Evolutionary conservation across 23 tunicate genomes (phyloP).

Genomic region (Pegea sp.): DNA sequence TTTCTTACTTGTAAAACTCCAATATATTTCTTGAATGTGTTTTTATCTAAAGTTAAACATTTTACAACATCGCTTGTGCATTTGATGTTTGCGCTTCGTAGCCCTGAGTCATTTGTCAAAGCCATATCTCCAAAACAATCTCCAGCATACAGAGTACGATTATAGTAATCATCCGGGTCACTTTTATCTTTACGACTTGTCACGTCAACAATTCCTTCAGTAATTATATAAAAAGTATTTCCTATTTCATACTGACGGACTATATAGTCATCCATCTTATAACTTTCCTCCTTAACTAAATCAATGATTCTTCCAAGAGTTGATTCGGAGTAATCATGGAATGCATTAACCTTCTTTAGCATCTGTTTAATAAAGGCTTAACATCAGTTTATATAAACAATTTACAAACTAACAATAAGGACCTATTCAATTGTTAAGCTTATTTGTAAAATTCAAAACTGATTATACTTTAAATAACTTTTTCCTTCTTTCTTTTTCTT

Average conservation of each 20-base stretch:
- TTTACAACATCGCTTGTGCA: constrained; percentile 20
- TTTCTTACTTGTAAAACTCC: constrained; percentile 7
- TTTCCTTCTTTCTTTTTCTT: neutral
- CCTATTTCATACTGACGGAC: constrained; percentile 73
- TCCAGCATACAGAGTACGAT: constrained; percentile 28
- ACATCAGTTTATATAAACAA: neutral
- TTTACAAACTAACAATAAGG: neutral
- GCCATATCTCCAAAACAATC: constrained; percentile 90
- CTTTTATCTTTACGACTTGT: constrained; percentile 22
- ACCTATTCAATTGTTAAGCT: neutral
- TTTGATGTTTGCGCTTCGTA: constrained; percentile 33
- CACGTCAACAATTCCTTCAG: constrained; percentile 72
- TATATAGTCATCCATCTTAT: constrained; percentile 37
- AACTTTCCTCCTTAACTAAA: constrained; percentile 58
- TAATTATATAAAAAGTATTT: constrained; percentile 77
- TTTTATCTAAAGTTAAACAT: constrained; percentile 70
- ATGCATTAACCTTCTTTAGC: constrained; percentile 31
- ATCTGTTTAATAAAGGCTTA: constrained; percentile 9
- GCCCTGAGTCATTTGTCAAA: constrained; percentile 43
- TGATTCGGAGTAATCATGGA: constrained; percentile 14
- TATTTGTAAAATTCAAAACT: neutral
- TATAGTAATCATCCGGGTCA: constrained; percentile 9
- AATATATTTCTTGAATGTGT: constrained; percentile 33
- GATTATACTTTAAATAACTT: neutral
- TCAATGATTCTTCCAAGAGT: constrained; percentile 59